Conservation (phyloP, 2,113 vertebrate genomes). For the Panurus biarmicus region DNA sequence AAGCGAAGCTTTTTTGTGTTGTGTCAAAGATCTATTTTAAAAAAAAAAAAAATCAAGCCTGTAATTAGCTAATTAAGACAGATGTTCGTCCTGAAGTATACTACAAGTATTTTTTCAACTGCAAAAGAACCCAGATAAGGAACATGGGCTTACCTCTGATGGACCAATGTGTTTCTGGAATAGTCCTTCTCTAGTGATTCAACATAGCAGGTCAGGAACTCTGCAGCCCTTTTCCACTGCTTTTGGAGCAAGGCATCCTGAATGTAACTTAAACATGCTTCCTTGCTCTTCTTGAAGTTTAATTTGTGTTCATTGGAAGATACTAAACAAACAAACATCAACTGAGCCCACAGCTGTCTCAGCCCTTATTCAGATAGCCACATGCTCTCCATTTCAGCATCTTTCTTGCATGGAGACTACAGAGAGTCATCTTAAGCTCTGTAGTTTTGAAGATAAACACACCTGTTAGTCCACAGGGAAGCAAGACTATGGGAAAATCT, state of each 20-base stretch:
- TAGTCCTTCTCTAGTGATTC: conserved; percentile 76
- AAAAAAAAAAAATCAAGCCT: not conserved
- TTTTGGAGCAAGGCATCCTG: conserved; percentile 81
- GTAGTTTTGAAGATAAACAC: not conserved
- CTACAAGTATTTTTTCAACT: not conserved
- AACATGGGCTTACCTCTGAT: conserved; percentile 69
- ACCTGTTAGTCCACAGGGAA: not conserved
- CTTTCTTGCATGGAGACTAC: not conserved
- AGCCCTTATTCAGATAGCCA: not conserved
- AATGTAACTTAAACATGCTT: conserved; percentile 73
- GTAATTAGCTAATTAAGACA: not conserved
- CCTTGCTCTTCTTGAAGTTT: conserved; percentile 72
- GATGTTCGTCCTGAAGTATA: not conserved
- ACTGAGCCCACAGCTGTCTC: not conserved
- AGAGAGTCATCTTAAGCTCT: not conserved
- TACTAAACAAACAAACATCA: conserved; percentile 4
- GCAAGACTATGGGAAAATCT: not conserved
- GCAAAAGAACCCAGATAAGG: not conserved
- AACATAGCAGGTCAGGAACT: conserved; percentile 75
- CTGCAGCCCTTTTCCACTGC: conserved; percentile 82
- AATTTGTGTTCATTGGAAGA: conserved; percentile 1
- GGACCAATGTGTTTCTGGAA: not conserved
- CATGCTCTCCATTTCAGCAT: not conserved
- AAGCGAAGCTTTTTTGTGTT: not conserved
- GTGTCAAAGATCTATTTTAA: not conserved